Conservation (phyloP, 2,888 invertebrate genomes). For the Amblyjoppa fuscipennis region DNA sequence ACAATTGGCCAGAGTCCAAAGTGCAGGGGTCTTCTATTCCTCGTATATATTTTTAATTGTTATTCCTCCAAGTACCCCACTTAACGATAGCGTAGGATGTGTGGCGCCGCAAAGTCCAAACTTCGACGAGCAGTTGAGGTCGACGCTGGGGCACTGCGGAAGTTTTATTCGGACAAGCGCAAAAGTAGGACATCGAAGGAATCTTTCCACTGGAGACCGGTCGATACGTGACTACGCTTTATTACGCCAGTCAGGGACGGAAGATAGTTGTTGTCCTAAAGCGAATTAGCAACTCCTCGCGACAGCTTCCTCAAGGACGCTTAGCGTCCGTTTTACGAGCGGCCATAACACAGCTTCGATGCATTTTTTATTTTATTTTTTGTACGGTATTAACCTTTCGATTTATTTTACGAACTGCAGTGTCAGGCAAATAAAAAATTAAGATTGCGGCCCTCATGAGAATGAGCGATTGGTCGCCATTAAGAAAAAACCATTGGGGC, state of each 20-base stretch:
- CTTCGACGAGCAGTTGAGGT: constrained; percentile 47
- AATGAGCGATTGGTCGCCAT: too few species aligned
- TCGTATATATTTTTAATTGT: background rate
- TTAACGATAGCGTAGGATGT: constrained; percentile 10
- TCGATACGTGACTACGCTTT: constrained; percentile 44
- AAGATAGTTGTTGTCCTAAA: background rate
- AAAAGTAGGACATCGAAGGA: constrained; percentile 77
- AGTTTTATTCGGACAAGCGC: constrained; percentile 33
- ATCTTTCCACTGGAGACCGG: constrained; percentile 43
- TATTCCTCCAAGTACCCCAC: constrained; percentile 6
- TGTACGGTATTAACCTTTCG: background rate
- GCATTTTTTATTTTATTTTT: background rate
- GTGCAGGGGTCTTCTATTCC: background rate
- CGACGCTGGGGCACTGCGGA: constrained; percentile 34
- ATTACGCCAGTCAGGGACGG: constrained; percentile 32
- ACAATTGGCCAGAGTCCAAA: constrained; percentile 13
- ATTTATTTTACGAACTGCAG: background rate
- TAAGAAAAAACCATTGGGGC: too few species aligned
- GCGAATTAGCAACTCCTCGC: constrained; percentile 18
- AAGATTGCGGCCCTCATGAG: too few species aligned
- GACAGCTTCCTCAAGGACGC: background rate
- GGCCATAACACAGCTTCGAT: background rate
- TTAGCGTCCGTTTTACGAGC: constrained; percentile 17
- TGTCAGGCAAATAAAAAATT: background rate
- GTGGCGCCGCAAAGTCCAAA: constrained; percentile 67